A percentile compares a stretch with the other conserved stretches of the same genome.
phyloP scores from a whole-genome alignment of 2,888 invertebrate species.

The Eilema caniola region DNA sequence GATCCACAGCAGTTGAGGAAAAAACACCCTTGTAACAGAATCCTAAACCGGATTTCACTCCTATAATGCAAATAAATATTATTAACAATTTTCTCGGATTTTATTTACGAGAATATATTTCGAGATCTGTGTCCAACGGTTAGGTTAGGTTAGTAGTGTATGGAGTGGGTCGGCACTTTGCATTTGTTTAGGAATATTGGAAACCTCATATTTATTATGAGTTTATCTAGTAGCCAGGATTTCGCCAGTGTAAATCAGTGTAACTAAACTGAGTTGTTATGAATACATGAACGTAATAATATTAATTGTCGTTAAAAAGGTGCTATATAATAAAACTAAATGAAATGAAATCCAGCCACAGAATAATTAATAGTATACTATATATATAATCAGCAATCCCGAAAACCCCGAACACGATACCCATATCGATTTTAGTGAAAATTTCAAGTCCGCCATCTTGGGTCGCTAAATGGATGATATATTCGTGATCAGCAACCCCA shows the following conservation, averaged over 20 bases:
- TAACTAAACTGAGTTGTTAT: too few species aligned
- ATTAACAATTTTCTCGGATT: slow-evolving; percentile 1
- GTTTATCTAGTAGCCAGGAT: not conserved
- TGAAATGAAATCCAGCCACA: too few species aligned
- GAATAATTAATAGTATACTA: too few species aligned
- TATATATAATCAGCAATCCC: too few species aligned
- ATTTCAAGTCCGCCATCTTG: too few species aligned
- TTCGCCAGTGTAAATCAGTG: not conserved
- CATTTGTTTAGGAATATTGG: not conserved
- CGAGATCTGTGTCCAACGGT: not conserved
- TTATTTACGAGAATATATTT: slow-evolving; percentile 5
- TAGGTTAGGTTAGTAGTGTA: not conserved
- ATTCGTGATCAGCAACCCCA: too few species aligned
- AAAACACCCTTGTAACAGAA: slow-evolving; percentile 10
- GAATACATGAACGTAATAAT: too few species aligned
- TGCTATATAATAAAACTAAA: too few species aligned
- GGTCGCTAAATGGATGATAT: too few species aligned
- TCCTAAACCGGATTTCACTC: slow-evolving; percentile 3
- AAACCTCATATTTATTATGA: not conserved
- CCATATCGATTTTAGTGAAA: too few species aligned
- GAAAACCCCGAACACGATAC: too few species aligned
- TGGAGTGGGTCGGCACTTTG: not conserved
- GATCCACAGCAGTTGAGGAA: slow-evolving; percentile 7
- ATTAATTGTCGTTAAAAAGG: too few species aligned
- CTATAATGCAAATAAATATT: slow-evolving; percentile 13